phyloP scores from a whole-genome alignment of 2,888 invertebrate species.

The Nebria brevicollis region DNA sequence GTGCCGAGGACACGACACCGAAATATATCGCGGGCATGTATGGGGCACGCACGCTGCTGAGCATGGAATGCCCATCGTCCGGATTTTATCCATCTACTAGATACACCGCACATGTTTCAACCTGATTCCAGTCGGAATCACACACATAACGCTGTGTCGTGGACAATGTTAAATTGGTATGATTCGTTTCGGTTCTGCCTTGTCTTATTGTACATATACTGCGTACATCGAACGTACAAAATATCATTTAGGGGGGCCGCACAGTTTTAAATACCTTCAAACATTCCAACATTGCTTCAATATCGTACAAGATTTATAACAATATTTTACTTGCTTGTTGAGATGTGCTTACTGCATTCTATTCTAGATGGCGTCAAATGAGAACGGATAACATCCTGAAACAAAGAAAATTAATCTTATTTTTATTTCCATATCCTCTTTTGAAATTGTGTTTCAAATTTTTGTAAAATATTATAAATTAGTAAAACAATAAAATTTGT shows the following conservation, averaged over 20 bases:
- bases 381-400: too few species aligned
- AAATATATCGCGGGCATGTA: slow-evolving; percentile 17
- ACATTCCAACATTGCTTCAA: slow-evolving; percentile 8
- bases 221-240: background rate
- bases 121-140: background rate
- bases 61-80: slow-evolving; percentile 10
- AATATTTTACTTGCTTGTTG: background rate
- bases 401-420: too few species aligned
- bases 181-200: slow-evolving; percentile 10
- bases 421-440: too few species aligned
- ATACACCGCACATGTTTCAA: background rate
- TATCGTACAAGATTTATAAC: background rate
- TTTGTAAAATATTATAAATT: too few species aligned
- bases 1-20: background rate
- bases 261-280: slow-evolving; percentile 11
- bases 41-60: slow-evolving; percentile 12
- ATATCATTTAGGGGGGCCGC: slow-evolving; percentile 7
- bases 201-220: background rate
- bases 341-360: background rate
- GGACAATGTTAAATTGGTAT: slow-evolving; percentile 21
- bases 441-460: too few species aligned
- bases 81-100: background rate
- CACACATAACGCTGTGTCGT: background rate
- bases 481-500: too few species aligned
- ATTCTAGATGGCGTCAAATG: background rate